Conservation (phyloP, 2,113 vertebrate species). For the Sinocyclocheilus grahami region DNA sequence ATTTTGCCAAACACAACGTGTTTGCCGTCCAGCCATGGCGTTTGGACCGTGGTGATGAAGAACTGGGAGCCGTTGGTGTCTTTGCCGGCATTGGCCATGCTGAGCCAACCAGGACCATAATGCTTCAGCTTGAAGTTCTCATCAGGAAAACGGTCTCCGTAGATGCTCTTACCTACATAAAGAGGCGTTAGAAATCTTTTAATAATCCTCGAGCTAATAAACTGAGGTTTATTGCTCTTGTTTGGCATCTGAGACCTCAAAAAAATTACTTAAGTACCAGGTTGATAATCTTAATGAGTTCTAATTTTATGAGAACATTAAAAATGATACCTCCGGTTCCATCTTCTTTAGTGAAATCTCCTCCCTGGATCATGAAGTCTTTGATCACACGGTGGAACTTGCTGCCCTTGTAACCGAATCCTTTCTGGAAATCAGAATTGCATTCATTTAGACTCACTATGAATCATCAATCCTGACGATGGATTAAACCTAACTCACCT, state of each 20-base stretch:
- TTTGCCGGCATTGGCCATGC: conserved; percentile 98
- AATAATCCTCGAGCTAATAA: not conserved
- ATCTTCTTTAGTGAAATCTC: conserved; percentile 95
- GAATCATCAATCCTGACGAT: not conserved
- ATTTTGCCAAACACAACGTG: conserved; percentile 96
- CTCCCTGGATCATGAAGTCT: conserved; percentile 98
- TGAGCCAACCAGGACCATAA: conserved; percentile 90
- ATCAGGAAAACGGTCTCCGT: conserved; percentile 92
- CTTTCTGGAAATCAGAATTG: conserved; percentile 81
- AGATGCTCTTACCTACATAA: conserved; percentile 91
- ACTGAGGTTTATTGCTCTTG: no score
- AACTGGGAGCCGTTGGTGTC: conserved; percentile 99
- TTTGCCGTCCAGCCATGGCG: conserved; percentile 91
- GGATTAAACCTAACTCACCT: conserved; percentile 75
- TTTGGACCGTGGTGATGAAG: conserved; percentile 93
- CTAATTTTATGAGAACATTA: no score
- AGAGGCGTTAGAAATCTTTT: not conserved
- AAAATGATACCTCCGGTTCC: conserved; percentile 85
- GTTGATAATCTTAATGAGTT: no score
- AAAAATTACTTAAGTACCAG: not conserved
- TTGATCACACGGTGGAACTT: conserved; percentile 97
- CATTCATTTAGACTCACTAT: not conserved
- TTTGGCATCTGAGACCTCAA: not conserved
- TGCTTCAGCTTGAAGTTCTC: conserved; percentile 99
- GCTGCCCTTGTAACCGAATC: conserved; percentile 94